Evolutionary conservation across 2,888 invertebrate genomes (phyloP).

Genomic region (Lithosia quadra): DNA sequence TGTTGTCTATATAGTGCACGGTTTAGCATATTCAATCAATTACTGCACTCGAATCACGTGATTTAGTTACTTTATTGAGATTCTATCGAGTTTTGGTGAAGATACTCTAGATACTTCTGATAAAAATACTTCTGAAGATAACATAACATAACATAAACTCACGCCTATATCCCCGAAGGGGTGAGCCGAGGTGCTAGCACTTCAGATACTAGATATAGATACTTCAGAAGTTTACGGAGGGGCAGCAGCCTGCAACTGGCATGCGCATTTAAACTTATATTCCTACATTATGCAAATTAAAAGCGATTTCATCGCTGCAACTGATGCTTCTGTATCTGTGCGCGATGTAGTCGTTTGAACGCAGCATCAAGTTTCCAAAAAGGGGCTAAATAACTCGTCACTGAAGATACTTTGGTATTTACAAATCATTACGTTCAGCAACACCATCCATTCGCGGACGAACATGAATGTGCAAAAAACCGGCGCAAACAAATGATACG

Average conservation of each 20-base stretch:
- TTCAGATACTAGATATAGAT: too few relatives aligned
- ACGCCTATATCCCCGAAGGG: too few relatives aligned
- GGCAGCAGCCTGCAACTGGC: not conserved
- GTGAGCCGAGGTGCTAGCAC: too few relatives aligned
- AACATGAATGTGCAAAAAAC: conserved; percentile 32
- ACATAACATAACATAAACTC: too few relatives aligned
- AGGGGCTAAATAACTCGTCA: not conserved
- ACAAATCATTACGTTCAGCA: conserved; percentile 46
- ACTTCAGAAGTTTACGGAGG: too few relatives aligned
- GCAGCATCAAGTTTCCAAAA: not conserved
- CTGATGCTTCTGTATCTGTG: not conserved
- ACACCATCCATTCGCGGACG: conserved; percentile 20
- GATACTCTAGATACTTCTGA: too few relatives aligned
- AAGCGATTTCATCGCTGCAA: not conserved
- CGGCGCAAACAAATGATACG: conserved; percentile 41
- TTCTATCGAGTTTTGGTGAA: too few relatives aligned
- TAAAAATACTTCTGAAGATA: too few relatives aligned
- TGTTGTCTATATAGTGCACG: too few relatives aligned
- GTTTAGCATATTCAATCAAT: too few relatives aligned
- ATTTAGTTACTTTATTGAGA: too few relatives aligned
- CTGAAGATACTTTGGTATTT: conserved; percentile 13
- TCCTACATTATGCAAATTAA: not conserved
- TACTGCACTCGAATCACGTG: too few relatives aligned
- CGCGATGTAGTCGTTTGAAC: not conserved
- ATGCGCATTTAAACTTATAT: not conserved